Evolutionary conservation across 2,888 invertebrate species (phyloP).

Genomic region (Sclerodermus sp.): DNA sequence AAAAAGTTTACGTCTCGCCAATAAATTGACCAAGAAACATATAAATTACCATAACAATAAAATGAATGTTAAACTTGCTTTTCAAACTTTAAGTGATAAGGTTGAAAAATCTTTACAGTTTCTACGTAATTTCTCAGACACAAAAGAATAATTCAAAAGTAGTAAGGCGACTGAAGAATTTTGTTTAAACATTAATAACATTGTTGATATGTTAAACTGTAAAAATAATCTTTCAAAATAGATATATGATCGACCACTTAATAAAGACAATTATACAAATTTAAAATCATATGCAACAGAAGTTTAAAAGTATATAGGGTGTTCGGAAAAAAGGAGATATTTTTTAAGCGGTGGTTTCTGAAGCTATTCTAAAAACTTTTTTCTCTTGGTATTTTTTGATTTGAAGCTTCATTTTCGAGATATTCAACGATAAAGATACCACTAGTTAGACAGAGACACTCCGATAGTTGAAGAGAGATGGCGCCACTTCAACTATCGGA

Average conservation of each 20-base stretch:
- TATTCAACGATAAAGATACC: too few relatives aligned
- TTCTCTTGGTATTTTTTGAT: too few relatives aligned
- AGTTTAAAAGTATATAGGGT: neutral
- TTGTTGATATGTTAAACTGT: conserved; percentile 3
- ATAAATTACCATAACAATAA: conserved; percentile 7
- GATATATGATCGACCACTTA: neutral
- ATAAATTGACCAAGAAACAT: conserved; percentile 23
- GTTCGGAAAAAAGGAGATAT: too few relatives aligned
- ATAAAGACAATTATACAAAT: neutral
- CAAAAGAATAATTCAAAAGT: neutral
- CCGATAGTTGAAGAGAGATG: too few relatives aligned
- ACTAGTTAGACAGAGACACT: too few relatives aligned
- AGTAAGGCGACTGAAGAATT: neutral
- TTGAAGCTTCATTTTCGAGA: too few relatives aligned
- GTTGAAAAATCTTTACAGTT: conserved; percentile 15
- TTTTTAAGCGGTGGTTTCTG: too few relatives aligned
- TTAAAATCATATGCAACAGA: neutral
- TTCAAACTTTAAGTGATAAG: conserved; percentile 9
- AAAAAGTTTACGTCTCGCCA: conserved; percentile 24
- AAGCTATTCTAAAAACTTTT: too few relatives aligned
- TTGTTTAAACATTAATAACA: conserved; percentile 3
- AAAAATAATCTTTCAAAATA: neutral
- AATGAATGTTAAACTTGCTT: conserved; percentile 5
- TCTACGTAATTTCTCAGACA: neutral
- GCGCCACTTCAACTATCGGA: too few relatives aligned